Conservation (phyloP, 2,113 vertebrate species). For the Oncorhynchus masou region DNA sequence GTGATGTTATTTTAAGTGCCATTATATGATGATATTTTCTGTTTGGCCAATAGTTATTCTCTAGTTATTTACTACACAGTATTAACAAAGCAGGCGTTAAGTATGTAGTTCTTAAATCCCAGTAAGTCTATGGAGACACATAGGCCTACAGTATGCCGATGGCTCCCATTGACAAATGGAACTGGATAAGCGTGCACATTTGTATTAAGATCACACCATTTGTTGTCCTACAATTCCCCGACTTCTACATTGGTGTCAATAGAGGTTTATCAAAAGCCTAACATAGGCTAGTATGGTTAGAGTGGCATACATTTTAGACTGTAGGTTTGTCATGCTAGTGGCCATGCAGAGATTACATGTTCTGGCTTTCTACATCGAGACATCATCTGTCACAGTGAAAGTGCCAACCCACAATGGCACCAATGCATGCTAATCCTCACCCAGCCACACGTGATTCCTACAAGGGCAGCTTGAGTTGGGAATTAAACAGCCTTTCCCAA, state of each 20-base stretch:
- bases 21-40: too few relatives aligned
- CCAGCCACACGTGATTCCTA: constrained; percentile 17
- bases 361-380: constrained; percentile 23
- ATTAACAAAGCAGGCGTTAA: too few relatives aligned
- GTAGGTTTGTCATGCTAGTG: background rate
- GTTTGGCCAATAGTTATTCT: too few relatives aligned
- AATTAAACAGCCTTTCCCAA: constrained; percentile 32
- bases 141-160: background rate
- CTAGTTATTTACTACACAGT: too few relatives aligned
- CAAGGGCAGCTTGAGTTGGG: constrained; percentile 23
- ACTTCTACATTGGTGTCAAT: background rate
- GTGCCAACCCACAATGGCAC: constrained; percentile 31
- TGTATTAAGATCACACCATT: too few relatives aligned
- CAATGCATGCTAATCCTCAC: constrained; percentile 30
- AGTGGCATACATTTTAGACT: constrained; percentile 1
- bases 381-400: constrained; percentile 22
- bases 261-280: background rate
- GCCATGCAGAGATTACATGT: constrained; percentile 8
- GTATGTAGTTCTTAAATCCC: too few relatives aligned
- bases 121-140: too few relatives aligned
- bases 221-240: background rate
- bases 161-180: background rate
- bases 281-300: background rate
- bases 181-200: background rate
- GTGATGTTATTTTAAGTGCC: too few relatives aligned